Percentiles rank a stretch among this genome's conserved stretches.
Conservation (phyloP, 2,113 vertebrate species). For the Rhadina sibilatrix region DNA sequence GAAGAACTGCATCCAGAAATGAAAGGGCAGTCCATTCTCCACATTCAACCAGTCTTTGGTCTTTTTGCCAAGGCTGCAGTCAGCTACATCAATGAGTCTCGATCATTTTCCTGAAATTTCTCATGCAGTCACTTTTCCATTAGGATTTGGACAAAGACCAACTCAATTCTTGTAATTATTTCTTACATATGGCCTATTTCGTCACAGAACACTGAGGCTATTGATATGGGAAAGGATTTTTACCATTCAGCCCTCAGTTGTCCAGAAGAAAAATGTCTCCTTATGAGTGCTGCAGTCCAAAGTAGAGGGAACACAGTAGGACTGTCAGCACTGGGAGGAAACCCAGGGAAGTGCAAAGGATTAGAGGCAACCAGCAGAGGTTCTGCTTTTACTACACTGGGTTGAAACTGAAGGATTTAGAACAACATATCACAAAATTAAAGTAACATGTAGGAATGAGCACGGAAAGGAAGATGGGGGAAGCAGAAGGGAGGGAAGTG, state of each 20-base stretch:
- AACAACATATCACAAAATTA: background rate
- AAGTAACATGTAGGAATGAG: background rate
- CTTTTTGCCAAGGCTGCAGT: background rate
- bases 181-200: conserved; percentile 18
- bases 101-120: background rate
- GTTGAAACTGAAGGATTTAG: background rate
- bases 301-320: background rate
- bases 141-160: background rate
- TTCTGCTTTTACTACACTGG: background rate
- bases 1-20: background rate
- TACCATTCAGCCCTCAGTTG: background rate
- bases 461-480: background rate
- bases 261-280: background rate
- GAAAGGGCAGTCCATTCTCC: background rate
- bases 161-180: background rate
- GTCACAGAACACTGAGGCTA: conserved; percentile 12
- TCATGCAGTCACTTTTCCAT: background rate
- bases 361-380: background rate
- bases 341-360: background rate
- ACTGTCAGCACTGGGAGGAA: background rate
- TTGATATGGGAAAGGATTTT: background rate
- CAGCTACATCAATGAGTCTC: background rate
- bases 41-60: background rate
- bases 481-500: background rate
- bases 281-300: background rate